phyloP scores from a whole-genome alignment of 2,888 invertebrate species.

The Keiferia lycopersicella region DNA sequence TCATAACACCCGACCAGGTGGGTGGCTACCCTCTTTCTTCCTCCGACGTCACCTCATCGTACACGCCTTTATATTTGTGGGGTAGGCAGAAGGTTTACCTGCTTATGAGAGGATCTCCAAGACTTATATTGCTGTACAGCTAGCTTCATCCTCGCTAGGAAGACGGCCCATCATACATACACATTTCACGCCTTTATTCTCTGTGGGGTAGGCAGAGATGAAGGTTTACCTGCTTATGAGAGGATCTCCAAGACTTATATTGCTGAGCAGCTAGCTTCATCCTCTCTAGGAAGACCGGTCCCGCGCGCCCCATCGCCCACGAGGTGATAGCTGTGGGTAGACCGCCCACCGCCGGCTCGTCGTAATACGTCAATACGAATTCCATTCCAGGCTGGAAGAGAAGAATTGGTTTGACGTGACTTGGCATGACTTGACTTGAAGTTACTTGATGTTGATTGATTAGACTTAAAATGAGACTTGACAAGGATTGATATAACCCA shows the following conservation, averaged over 20 bases:
- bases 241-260: conserved; percentile 63
- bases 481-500: too few species aligned
- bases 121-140: conserved; percentile 84
- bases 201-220: too few species aligned
- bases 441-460: too few species aligned
- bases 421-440: too few species aligned
- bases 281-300: conserved; percentile 87
- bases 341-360: conserved; percentile 91
- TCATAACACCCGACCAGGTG: too few species aligned
- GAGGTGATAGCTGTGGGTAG: conserved; percentile 88
- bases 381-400: conserved; percentile 84
- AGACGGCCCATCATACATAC: too few species aligned
- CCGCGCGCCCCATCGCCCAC: conserved; percentile 89
- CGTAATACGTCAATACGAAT: conserved; percentile 93
- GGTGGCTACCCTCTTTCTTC: too few species aligned
- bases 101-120: conserved; percentile 38
- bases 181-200: too few species aligned
- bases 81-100: conserved; percentile 21
- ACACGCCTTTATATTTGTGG: too few species aligned
- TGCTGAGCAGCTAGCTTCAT: conserved; percentile 86
- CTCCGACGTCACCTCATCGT: too few species aligned
- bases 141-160: conserved; percentile 84
- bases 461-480: too few species aligned
- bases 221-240: conserved; percentile 30
- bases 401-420: too few species aligned